Base-by-base conservation (phyloP, 2,797 vertebrate genomes). In the Aplochiton taeniatus region DNA sequence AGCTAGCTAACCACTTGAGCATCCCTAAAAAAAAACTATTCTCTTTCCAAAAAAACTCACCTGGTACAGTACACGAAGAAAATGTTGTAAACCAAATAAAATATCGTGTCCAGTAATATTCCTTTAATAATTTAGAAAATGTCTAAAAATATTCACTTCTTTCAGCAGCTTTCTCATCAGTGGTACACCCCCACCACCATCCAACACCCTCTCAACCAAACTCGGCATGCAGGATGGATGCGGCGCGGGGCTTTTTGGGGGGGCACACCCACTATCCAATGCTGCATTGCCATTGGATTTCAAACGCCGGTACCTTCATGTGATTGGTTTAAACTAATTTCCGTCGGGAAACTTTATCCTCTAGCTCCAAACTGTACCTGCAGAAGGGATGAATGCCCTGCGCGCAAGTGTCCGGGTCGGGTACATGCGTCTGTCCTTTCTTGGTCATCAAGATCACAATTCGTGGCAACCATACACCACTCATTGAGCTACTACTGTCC, bases 191-290 rank as follows among this genome's bases (percentile, higher is more conserved):
- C 83, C 85, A 87, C 83, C 85, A 87, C 89, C 81, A 88, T 82
- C 83, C 83, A 76, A 77, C 85, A 84, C 75, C 74, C 78, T 82
- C 91, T 89, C 92, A 92, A 92, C 91, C 91, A 67, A 93, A 92
- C 92, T 72, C 85, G 73, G 80, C 81, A 80, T 72, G 67, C 78
- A 65, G 65, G 68, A 45, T n/a, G 16, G 78, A 72, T 72, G 77
- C 83, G 20, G 76, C 69, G 78, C 79, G 63, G 60, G 66, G 69
- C 79, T 42, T 73, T 63, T 52, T 4, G 20, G 31, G 13, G 19
- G 66, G 70, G 0, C 47, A 88, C 91, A 13, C 90, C 91, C 81
- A 83, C 43, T 46, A 12, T 3, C 3, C 1, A 59, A 14, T 19
- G 8, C 11, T 68, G 10, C 9, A 60, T 64, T 65, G 0, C 74